A percentile compares a stretch with the other conserved stretches of the same genome.
Conservation (phyloP, 2,113 vertebrate species). For the Calidris pugnax region DNA sequence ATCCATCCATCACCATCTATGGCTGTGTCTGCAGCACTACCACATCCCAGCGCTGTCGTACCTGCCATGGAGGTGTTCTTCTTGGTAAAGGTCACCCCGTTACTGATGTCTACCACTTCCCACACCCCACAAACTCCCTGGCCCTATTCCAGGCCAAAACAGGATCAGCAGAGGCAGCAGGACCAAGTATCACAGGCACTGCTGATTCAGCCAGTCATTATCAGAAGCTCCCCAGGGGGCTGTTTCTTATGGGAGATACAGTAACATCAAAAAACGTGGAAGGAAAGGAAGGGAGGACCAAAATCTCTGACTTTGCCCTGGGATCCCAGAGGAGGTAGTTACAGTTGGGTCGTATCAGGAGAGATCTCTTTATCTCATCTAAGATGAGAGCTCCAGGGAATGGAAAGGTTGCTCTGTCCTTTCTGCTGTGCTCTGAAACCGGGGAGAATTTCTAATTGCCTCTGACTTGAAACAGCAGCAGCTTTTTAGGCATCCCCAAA, state of each 20-base stretch:
- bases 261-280: background rate
- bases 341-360: accelerated
- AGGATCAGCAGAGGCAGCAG: background rate
- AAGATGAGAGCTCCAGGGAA: background rate
- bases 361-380: background rate
- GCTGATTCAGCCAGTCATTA: accelerated
- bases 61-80: background rate
- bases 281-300: background rate
- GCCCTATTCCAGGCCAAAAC: background rate
- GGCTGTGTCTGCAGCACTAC: background rate
- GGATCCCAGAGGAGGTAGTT: background rate
- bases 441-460: background rate
- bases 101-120: background rate
- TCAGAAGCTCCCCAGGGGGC: background rate
- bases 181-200: background rate
- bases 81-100: background rate
- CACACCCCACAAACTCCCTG: background rate
- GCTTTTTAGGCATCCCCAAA: background rate
- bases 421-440: background rate
- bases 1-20: background rate
- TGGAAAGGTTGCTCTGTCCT: background rate
- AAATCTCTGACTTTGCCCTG: background rate
- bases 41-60: background rate
- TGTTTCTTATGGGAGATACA: background rate
- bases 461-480: background rate